Percentiles rank a stretch among this genome's conserved stretches.
These are phyloP conservation scores for Notarius lentiginosus DNA, from an alignment of 2,113 vertebrate species.

Conservation along the genomic window DNA sequence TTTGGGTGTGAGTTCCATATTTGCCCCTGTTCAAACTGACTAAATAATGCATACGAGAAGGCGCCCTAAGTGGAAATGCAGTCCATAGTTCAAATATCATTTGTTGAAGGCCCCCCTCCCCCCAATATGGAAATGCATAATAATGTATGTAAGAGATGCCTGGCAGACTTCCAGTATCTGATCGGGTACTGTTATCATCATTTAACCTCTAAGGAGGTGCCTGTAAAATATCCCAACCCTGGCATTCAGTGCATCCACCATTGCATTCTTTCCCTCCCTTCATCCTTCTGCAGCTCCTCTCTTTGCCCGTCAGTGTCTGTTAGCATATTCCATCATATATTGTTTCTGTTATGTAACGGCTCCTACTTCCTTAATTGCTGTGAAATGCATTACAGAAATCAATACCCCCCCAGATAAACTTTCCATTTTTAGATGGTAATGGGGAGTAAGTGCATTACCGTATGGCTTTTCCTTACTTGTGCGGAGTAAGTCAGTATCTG, in stretches of 20 bases:
- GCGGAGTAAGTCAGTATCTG: not conserved
- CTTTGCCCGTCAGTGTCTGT: not conserved
- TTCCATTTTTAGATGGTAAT: slow-evolving; percentile 33
- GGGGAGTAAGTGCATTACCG: slow-evolving; percentile 9
- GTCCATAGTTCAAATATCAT: not conserved
- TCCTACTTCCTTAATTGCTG: not conserved
- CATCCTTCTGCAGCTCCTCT: not conserved
- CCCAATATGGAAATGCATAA: not conserved
- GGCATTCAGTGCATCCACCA: not conserved
- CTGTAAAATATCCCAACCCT: not conserved
- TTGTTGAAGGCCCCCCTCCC: not conserved
- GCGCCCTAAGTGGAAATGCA: not conserved
- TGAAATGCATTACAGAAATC: slow-evolving; percentile 39
- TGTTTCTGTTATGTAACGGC: slow-evolving; percentile 27
- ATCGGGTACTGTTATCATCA: not conserved
- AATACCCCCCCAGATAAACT: slow-evolving; percentile 6
- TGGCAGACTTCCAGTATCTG: not conserved
- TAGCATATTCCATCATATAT: not conserved
- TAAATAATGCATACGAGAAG: not conserved
- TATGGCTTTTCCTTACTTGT: not conserved
- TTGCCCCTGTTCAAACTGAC: not conserved
- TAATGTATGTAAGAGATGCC: not conserved
- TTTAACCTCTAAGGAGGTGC: not conserved
- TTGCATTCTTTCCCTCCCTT: not conserved
- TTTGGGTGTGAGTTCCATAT: not conserved